Conservation (phyloP, 2,797 vertebrate genomes). For the Galaxias olidus region DNA sequence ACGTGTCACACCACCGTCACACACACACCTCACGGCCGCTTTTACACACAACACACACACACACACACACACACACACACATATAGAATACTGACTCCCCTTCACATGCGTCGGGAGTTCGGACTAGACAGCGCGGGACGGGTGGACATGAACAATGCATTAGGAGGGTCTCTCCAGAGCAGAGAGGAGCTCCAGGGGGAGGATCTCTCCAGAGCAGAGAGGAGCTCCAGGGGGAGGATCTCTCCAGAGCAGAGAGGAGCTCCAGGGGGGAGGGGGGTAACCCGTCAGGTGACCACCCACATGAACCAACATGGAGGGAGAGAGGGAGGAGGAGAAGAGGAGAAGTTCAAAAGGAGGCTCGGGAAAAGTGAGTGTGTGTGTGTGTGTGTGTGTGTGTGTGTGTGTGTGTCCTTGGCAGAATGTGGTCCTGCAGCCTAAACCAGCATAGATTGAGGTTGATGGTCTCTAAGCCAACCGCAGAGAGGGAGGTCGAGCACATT, state of each 20-base stretch:
- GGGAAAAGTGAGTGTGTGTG: not conserved
- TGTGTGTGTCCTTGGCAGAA: slow-evolving; percentile 11
- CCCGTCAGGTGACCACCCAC: slow-evolving; percentile 26
- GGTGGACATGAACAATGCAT: slow-evolving; percentile 55
- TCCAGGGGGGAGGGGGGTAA: too few species aligned
- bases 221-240: slow-evolving; percentile 1
- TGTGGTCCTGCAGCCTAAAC: slow-evolving; percentile 24
- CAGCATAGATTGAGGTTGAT: slow-evolving; percentile 34
- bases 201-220: slow-evolving; percentile 6
- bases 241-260: slow-evolving; percentile 10
- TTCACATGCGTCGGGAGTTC: slow-evolving; percentile 18
- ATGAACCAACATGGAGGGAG: slow-evolving; percentile 22
- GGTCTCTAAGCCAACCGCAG: slow-evolving; percentile 41
- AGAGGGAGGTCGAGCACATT: slow-evolving; percentile 36
- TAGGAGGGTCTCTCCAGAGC: slow-evolving; percentile 27
- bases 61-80: not conserved
- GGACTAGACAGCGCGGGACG: slow-evolving; percentile 14
- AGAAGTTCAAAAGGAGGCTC: not conserved
- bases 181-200: slow-evolving; percentile 7
- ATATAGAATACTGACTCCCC: not conserved
- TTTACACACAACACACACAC: not conserved
- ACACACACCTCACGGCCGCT: too few species aligned
- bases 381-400: slow-evolving; percentile 4
- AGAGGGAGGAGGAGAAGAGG: not conserved
- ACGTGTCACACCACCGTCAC: too few species aligned